These are phyloP conservation scores for Hafferia zeledoni DNA, from an alignment of 2,797 vertebrate species.

Conservation along the genomic window DNA sequence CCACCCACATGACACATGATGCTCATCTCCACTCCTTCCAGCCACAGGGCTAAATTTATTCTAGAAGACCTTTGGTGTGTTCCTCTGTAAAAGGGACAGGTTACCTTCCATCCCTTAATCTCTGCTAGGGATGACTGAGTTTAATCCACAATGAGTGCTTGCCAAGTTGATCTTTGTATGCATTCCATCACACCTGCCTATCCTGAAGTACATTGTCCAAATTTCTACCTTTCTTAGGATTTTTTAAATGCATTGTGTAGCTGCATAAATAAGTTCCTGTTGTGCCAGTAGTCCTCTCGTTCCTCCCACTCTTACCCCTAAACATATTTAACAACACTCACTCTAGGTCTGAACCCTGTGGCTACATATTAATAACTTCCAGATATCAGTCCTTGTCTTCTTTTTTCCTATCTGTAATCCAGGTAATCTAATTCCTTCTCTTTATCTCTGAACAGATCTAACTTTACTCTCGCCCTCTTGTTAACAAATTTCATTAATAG, in stretches of 20 bases:
- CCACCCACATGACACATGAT: fast-evolving
- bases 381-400: background rate
- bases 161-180: background rate
- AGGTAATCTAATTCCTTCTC: background rate
- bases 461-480: background rate
- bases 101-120: background rate
- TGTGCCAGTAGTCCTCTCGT: background rate
- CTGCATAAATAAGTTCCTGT: background rate
- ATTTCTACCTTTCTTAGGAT: background rate
- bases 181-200: background rate
- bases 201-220: background rate
- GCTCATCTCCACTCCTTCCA: background rate
- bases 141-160: background rate
- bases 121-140: fast-evolving
- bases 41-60: fast-evolving
- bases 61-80: background rate
- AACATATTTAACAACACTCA: fast-evolving
- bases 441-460: background rate
- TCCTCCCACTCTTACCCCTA: background rate
- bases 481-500: constrained; percentile 7
- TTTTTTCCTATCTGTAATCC: background rate
- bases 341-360: background rate
- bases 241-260: background rate
- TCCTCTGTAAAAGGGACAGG: background rate
- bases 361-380: background rate